These are phyloP conservation scores for Phycodurus eques DNA, from an alignment of 2,113 vertebrate genomes.

Conservation along the genomic window DNA sequence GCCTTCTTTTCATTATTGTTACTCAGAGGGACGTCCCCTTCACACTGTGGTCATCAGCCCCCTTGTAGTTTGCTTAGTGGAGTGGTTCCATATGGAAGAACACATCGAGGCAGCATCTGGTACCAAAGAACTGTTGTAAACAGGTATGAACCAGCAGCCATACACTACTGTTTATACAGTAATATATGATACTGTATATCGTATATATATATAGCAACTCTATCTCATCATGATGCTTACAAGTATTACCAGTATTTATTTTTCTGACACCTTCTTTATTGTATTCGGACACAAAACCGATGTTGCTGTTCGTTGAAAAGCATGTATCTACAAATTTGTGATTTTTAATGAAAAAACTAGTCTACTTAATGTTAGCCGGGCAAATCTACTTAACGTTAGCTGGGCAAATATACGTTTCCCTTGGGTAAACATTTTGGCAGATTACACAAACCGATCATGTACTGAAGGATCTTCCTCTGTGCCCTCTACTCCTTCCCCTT, in stretches of 20 bases:
- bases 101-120: slow-evolving; percentile 68
- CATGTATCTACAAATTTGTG: not conserved
- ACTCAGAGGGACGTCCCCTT: slow-evolving; percentile 67
- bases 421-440: slow-evolving; percentile 11
- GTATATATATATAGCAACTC: slow-evolving; percentile 20
- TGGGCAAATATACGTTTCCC: not conserved
- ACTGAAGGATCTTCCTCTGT: slow-evolving; percentile 17
- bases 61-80: slow-evolving; percentile 72
- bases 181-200: slow-evolving; percentile 23
- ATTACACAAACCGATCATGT: slow-evolving; percentile 31
- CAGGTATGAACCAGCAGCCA: slow-evolving; percentile 43
- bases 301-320: not conserved
- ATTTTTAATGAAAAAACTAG: not conserved
- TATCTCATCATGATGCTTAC: slow-evolving; percentile 13
- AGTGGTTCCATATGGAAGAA: slow-evolving; percentile 77
- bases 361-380: not conserved
- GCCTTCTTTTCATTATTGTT: slow-evolving; percentile 71
- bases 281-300: not conserved
- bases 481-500: slow-evolving; percentile 22
- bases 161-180: slow-evolving; percentile 34
- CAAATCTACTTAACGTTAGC: not conserved
- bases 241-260: not conserved
- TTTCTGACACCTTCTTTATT: not conserved
- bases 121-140: slow-evolving; percentile 50
- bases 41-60: slow-evolving; percentile 66